Evolutionary conservation across 2,888 invertebrate genomes (phyloP), one percentile per base, ranked within the genome.

Genomic region (Rhimphoctona megacephalus): DNA sequence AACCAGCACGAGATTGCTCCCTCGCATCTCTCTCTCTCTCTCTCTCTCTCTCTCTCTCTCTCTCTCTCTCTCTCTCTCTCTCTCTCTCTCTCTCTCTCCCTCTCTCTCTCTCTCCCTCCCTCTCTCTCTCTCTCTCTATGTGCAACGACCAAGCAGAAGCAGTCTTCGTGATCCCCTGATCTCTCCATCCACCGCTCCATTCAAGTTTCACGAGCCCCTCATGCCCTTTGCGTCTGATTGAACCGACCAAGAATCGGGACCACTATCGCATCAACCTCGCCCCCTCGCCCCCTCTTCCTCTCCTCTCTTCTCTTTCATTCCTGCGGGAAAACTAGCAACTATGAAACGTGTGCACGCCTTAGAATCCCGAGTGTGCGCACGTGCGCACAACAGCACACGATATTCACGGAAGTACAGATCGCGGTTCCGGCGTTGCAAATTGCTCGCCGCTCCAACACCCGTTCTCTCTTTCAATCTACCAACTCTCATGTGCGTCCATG

Each of bases 221-320:
- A 87, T 89, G 90, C 90, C 90, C 91, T 91, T 91, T 88, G 89
- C 90, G 90, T 89, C 90, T 90, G 91, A 93, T 92, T 92, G 91
- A 92, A 92, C 90, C 88, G 83, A 89, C 89, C 76, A 83, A 84
- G 87, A 86, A 77, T 46, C 88, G 81, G 77, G 81, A 76, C 64
- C 81, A 64, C 72, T 64, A 66, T 77, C 66, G 33, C 43, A 52
- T 66, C 64, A 17, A 54, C 25, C 54, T 43, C 76, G 25, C 25
- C 39, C 80, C 76, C 39, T 33, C n/a, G 14, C 30, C 33, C 74
- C 17, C 73, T 49, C 46, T 36, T 83, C 30, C 70, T 54, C 73
- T 61, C 57, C 46, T 30, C 83, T 30, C 73, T 66, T 73, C 52
- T 54, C 46, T 85, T 43, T 74, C 88, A 81, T 83, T 87, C 87